Conservation (phyloP, 2,797 vertebrate species). For the Sebastes hubbsi region DNA sequence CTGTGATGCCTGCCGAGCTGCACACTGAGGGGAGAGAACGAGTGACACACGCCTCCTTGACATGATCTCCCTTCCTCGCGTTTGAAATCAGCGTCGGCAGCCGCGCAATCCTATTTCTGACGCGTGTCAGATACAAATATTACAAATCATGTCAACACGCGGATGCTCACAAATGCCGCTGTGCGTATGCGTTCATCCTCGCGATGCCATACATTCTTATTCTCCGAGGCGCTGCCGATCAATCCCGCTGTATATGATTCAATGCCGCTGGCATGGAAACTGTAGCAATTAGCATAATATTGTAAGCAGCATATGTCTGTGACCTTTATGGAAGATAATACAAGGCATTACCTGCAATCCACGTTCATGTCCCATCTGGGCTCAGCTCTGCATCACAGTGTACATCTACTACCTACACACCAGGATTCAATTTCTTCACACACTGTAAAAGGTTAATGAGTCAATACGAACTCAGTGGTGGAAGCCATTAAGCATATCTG, state of each 20-base stretch:
- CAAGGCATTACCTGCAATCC: constrained; percentile 24
- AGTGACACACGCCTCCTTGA: constrained; percentile 59
- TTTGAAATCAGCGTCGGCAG: constrained; percentile 58
- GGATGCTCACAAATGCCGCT: constrained; percentile 20
- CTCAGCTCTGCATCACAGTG: background rate
- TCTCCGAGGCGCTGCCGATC: background rate
- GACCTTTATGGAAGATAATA: constrained; percentile 55
- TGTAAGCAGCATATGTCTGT: constrained; percentile 17
- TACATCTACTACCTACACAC: background rate
- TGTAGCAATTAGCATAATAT: constrained; percentile 26
- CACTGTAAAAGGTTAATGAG: constrained; percentile 28
- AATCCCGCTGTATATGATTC: constrained; percentile 14
- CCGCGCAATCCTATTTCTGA: constrained; percentile 55
- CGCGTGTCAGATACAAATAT: constrained; percentile 55
- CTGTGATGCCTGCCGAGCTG: constrained; percentile 48
- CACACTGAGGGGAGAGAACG: constrained; percentile 31
- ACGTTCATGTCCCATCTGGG: constrained; percentile 22
- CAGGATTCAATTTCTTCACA: constrained; percentile 28
- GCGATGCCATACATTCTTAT: background rate
- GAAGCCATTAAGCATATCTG: constrained; percentile 5
- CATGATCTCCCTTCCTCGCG: constrained; percentile 46
- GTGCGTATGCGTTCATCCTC: constrained; percentile 24
- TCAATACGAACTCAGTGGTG: constrained; percentile 1
- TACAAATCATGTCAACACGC: constrained; percentile 43
- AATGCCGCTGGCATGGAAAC: constrained; percentile 11